phyloP scores from a whole-genome alignment of 2,888 invertebrate genomes.

The Acleris sparsana region DNA sequence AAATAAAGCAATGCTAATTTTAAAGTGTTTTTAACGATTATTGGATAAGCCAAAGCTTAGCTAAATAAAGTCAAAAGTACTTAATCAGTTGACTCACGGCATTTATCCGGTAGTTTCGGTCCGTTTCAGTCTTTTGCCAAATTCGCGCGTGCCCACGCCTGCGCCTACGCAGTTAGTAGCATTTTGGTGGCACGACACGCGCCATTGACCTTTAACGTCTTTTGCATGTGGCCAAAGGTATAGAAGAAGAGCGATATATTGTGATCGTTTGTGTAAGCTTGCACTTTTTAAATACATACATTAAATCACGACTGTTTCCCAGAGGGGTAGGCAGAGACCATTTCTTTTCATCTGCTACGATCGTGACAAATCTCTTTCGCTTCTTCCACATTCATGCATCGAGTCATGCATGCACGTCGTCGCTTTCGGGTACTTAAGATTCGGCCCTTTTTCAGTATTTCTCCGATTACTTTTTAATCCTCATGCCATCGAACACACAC shows the following conservation, averaged over 20 bases:
- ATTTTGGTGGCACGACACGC: slow-evolving; percentile 36
- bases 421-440: too few species aligned
- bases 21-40: slow-evolving; percentile 9
- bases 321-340: too few species aligned
- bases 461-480: too few species aligned
- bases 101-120: slow-evolving; percentile 27
- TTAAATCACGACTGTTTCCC: too few species aligned
- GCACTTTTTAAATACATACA: too few species aligned
- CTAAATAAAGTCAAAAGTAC: slow-evolving; percentile 18
- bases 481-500: too few species aligned
- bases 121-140: slow-evolving; percentile 27
- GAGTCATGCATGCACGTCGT: too few species aligned
- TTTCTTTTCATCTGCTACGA: too few species aligned
- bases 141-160: slow-evolving; percentile 21
- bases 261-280: neutral
- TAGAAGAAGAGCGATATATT: slow-evolving; percentile 6
- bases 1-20: neutral
- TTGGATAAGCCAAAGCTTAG: slow-evolving; percentile 15
- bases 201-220: slow-evolving; percentile 35
- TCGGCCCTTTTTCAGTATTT: too few species aligned
- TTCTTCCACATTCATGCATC: too few species aligned
- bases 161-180: slow-evolving; percentile 34
- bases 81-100: slow-evolving; percentile 32
- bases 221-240: slow-evolving; percentile 4
- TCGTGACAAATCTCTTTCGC: too few species aligned